Conservation (phyloP, 2,888 invertebrate genomes). For the Drosophila mimica region DNA sequence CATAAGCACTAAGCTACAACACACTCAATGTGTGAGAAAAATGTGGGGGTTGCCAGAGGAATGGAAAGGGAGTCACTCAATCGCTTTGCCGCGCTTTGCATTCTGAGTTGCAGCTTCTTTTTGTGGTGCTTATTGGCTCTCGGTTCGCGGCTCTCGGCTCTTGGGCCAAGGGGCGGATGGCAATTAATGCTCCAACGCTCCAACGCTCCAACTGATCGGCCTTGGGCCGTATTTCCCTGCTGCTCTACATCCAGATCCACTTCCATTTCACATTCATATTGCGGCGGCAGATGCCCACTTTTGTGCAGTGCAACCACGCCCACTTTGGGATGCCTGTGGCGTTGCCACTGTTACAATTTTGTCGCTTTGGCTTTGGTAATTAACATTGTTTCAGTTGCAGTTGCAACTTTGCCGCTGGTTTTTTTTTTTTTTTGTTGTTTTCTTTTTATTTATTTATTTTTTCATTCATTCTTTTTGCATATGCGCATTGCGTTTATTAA, state of each 20-base stretch:
- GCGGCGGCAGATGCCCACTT: conserved; percentile 24
- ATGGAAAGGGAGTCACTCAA: conserved; percentile 3
- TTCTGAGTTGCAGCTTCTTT: conserved; percentile 17
- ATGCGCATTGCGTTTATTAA: conserved; percentile 69
- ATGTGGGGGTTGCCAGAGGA: neutral
- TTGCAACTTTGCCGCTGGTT: conserved; percentile 28
- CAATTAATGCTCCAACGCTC: conserved; percentile 58
- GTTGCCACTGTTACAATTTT: conserved; percentile 76
- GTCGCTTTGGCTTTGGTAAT: conserved; percentile 66
- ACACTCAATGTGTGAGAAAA: neutral
- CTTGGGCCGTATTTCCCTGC: conserved; percentile 68
- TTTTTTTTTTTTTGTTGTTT: neutral
- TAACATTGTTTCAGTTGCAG: conserved; percentile 58
- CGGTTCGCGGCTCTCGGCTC: neutral
- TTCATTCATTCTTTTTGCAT: conserved; percentile 56
- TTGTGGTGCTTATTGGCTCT: neutral
- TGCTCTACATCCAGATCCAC: conserved; percentile 55
- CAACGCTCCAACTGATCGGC: conserved; percentile 65
- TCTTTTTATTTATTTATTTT: neutral
- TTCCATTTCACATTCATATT: conserved; percentile 4
- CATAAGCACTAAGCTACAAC: conserved; percentile 48
- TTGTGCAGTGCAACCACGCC: conserved; percentile 34
- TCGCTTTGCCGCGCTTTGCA: conserved; percentile 12
- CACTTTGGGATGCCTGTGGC: conserved; percentile 44
- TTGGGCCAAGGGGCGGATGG: conserved; percentile 16